Percentiles rank a stretch among this genome's conserved stretches.
Conservation (phyloP, 23 tunicate species). For the Ascidia mentula region DNA sequence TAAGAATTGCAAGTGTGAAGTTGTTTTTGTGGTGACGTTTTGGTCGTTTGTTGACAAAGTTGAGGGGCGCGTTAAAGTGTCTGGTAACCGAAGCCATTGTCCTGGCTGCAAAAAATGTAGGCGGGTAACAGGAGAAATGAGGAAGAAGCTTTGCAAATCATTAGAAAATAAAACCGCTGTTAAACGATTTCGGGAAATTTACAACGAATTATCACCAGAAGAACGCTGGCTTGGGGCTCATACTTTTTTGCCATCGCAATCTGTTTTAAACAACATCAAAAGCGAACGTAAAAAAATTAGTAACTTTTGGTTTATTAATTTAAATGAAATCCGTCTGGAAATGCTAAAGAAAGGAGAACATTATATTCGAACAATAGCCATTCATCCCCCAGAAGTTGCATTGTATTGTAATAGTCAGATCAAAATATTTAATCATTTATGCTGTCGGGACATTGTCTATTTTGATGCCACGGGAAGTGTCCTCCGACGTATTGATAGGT, state of each 20-base stretch:
- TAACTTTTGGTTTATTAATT: background rate
- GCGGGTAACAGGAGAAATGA: background rate
- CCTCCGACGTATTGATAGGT: background rate
- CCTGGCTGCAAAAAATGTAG: no score
- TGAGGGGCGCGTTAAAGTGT: no score
- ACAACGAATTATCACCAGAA: background rate
- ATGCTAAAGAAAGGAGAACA: background rate
- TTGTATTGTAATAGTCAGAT: slow-evolving; percentile 16
- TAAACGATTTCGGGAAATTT: background rate
- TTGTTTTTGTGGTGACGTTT: no score
- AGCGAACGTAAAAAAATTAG: background rate
- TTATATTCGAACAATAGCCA: slow-evolving; percentile 2
- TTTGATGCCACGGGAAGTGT: slow-evolving; percentile 42
- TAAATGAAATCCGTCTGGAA: background rate
- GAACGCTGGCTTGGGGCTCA: background rate
- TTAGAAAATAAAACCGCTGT: background rate
- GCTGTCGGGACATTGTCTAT: slow-evolving; percentile 18
- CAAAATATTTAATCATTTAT: background rate
- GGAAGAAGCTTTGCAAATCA: background rate
- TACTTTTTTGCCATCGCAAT: background rate
- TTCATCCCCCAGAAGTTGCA: background rate
- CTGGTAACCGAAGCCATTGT: no score
- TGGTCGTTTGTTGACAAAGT: no score
- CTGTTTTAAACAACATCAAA: background rate
- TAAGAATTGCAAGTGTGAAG: no score